These are phyloP conservation scores for Drosophila insularis DNA, from an alignment of 1,140 invertebrate species.

Conservation along the genomic window DNA sequence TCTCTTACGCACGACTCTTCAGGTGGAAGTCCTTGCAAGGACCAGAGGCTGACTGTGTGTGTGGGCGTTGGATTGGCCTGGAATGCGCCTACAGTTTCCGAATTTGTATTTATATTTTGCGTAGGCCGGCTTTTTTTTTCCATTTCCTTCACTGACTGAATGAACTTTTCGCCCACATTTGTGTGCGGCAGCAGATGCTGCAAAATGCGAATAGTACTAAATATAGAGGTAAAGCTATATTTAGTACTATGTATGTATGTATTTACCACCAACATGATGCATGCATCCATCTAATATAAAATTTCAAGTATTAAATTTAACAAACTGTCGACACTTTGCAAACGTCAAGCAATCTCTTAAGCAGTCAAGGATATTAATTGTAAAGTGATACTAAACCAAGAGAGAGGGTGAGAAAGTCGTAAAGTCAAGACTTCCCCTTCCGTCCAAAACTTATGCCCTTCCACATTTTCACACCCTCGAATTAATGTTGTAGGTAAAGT, in stretches of 20 bases:
- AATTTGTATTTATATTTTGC: slow-evolving; percentile 1
- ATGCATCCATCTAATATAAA: not conserved
- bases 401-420: too few species aligned
- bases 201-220: not conserved
- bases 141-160: not conserved
- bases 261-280: too few species aligned
- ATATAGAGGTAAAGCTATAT: not conserved
- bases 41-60: not conserved
- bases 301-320: slow-evolving; percentile 2
- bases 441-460: too few species aligned
- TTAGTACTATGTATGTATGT: too few species aligned
- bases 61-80: not conserved
- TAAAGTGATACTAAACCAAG: too few species aligned
- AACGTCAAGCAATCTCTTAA: too few species aligned
- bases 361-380: not conserved
- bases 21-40: not conserved
- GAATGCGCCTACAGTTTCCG: not conserved
- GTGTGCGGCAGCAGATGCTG: not conserved
- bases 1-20: not conserved
- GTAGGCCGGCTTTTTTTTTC: not conserved
- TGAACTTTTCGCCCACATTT: not conserved
- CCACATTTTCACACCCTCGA: too few species aligned
- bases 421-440: too few species aligned
- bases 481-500: too few species aligned
- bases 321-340: not conserved